These are phyloP conservation scores for Kobus ellipsiprymnus DNA, from an alignment of 2,113 vertebrate species.

Conservation along the genomic window DNA sequence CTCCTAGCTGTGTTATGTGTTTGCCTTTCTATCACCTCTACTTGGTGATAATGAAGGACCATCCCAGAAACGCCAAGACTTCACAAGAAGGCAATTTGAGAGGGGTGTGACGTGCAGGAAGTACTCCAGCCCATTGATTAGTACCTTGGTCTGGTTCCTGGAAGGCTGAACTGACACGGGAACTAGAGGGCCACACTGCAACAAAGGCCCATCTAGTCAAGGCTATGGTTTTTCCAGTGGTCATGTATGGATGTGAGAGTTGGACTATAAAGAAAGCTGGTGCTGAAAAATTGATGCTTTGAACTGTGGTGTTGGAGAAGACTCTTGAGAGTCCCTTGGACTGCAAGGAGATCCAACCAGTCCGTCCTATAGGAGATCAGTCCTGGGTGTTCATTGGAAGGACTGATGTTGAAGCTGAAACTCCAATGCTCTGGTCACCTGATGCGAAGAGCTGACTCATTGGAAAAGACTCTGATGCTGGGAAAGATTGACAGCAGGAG, in stretches of 20 bases:
- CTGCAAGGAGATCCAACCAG: neutral
- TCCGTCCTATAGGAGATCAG: too few relatives aligned
- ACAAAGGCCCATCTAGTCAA: neutral
- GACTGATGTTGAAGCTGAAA: neutral
- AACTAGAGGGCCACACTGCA: neutral
- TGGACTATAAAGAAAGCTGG: neutral
- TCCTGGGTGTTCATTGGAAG: too few relatives aligned
- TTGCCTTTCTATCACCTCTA: neutral
- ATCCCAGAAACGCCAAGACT: neutral
- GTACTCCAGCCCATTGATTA: neutral
- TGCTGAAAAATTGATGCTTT: neutral
- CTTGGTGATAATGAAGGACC: neutral
- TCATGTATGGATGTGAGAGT: neutral
- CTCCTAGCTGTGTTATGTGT: neutral
- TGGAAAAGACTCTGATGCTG: neutral
- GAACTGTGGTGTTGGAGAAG: neutral
- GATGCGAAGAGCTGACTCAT: neutral
- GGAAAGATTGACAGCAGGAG: neutral
- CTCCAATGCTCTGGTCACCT: neutral
- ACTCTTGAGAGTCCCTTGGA: neutral
- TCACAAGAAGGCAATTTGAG: neutral
- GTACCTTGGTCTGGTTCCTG: neutral
- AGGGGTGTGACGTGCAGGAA: neutral
- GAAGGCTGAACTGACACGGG: neutral
- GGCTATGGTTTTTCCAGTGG: neutral